Percentiles rank a stretch among this genome's conserved stretches.
Conservation (phyloP, 2,797 vertebrate species). For the Falco cherrug region DNA sequence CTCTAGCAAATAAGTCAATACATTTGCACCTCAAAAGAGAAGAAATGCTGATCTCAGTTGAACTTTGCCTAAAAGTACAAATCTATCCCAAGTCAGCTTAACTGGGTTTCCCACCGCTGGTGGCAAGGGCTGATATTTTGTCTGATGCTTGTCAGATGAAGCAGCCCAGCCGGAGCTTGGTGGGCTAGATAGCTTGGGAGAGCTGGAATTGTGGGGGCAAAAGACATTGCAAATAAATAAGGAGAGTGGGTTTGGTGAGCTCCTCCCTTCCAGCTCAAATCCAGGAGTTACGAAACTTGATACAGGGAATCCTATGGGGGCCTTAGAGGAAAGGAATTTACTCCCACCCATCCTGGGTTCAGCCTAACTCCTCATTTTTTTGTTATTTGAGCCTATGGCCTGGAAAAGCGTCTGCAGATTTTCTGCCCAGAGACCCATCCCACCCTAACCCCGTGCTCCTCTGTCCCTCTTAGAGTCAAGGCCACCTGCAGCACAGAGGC, state of each 20-base stretch:
- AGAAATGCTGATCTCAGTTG: background rate
- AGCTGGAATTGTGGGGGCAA: conserved; percentile 1
- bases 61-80: background rate
- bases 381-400: conserved; percentile 29
- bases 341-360: conserved; percentile 64
- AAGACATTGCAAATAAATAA: conserved; percentile 15
- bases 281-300: conserved; percentile 51
- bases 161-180: background rate
- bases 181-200: background rate
- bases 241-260: background rate
- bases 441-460: background rate
- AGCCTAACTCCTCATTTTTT: conserved; percentile 44
- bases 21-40: background rate
- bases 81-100: background rate
- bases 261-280: conserved; percentile 41
- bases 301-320: conserved; percentile 37
- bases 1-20: background rate
- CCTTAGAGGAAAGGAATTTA: conserved; percentile 57
- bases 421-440: conserved; percentile 15
- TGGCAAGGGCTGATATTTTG: background rate
- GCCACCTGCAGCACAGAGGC: background rate
- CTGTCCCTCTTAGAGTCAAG: background rate
- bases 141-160: background rate
- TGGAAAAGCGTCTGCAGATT: conserved; percentile 20
- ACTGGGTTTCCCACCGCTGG: background rate